These are phyloP conservation scores for Dicrostonyx torquatus DNA, from an alignment of 2,797 vertebrate genomes.

Conservation along the genomic window DNA sequence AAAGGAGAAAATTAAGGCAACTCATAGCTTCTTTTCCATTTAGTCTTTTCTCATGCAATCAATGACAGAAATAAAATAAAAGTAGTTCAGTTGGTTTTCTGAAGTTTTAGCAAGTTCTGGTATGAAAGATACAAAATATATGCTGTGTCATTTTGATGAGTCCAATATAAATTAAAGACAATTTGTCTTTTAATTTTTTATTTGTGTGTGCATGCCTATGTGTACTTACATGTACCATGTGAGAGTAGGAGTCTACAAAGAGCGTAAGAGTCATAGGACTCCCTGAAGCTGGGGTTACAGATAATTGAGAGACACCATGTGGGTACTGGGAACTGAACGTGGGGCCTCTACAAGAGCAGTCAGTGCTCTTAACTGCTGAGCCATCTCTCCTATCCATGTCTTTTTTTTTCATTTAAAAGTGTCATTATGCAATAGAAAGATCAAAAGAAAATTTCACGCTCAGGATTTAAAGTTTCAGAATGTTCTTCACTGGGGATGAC, in stretches of 20 bases:
- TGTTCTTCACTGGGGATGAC: background rate
- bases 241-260: background rate
- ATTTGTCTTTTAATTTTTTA: background rate
- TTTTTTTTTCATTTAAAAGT: background rate
- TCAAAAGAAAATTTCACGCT: rapidly evolving
- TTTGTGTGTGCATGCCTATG: too few species aligned
- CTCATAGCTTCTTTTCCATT: background rate
- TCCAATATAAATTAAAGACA: background rate
- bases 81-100: background rate
- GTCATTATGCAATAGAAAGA: background rate
- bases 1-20: background rate
- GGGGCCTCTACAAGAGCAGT: background rate
- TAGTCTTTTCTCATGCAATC: background rate
- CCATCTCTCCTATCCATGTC: background rate
- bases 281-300: background rate
- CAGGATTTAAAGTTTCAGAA: background rate
- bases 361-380: background rate
- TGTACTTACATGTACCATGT: background rate
- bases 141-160: background rate
- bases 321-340: background rate
- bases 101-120: background rate
- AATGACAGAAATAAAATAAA: background rate
- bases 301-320: background rate
- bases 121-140: background rate
- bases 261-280: background rate